Base-by-base conservation (phyloP, 2,888 invertebrate genomes). In the Anoplius nigerrimus region DNA sequence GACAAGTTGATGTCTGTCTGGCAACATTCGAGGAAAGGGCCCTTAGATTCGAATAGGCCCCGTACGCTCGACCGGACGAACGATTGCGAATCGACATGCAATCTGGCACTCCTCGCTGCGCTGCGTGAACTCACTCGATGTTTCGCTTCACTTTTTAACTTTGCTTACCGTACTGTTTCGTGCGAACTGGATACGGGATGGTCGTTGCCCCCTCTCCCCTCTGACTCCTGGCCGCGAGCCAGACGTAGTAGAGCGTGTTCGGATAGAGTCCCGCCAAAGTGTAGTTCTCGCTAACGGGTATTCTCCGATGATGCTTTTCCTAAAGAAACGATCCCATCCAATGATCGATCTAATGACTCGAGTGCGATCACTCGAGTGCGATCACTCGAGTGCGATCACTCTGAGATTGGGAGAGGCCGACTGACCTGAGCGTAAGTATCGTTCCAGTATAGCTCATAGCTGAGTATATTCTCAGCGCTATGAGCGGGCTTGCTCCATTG, bases 381-480 rank as follows among this genome's bases (percentile, higher is more conserved):
- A n/a, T 42, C 11, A 27, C 13, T 21, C 20, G n/a, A 20, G 3
- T n/a, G 0, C 27, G 13, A 15, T 20, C 16, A 3, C 5, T 16
- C 51, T n/a, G n/a, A n/a, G 18, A 65, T 72, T n/a, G n/a, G n/a
- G n/a, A n/a, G n/a, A n/a, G n/a, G n/a, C n/a, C n/a, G n/a, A n/a
- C n/a, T 61, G 80, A 91, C 91, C 91, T 96, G 95, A 61, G 96
- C 96, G 85, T 97, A 97, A 24, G 97, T 97, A 88, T 97, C 97
- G 90, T 98, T 99, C 97, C 97, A 98, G 89, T 98, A 98, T 22
- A 99, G 92, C 90, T 97, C 97, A 90, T 98, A 99, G 85, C 96
- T 96, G 78, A 96, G 94, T 87, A 98, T 97, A 89, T 95, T 96
- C 89, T 97, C 97, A 72, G 96, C 95, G 73, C 96, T 95, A 90